phyloP scores from a whole-genome alignment of 2,113 vertebrate genomes.

The Nematolebias whitei region DNA sequence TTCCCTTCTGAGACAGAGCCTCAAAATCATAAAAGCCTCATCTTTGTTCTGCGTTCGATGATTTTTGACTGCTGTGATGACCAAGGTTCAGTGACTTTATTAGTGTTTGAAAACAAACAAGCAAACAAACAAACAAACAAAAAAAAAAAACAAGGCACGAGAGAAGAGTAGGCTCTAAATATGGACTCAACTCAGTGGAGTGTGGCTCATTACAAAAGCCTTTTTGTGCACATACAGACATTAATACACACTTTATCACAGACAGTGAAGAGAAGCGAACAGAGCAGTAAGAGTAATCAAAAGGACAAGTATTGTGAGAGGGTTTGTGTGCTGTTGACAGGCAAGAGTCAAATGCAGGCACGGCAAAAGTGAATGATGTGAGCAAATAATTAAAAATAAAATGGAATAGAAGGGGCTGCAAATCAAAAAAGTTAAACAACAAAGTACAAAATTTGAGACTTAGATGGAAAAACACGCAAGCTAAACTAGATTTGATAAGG shows the following conservation, averaged over 20 bases:
- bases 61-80: constrained; percentile 8
- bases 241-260: background rate
- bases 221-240: background rate
- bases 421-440: background rate
- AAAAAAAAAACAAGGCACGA: background rate
- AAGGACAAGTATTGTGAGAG: no score
- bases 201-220: constrained; percentile 12
- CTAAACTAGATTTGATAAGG: background rate
- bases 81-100: constrained; percentile 7
- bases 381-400: no score
- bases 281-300: background rate
- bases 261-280: background rate
- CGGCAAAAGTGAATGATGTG: background rate
- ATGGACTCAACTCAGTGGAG: constrained; percentile 47
- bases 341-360: no score
- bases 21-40: background rate
- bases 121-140: background rate
- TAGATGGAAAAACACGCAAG: background rate
- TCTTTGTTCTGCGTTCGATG: background rate
- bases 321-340: no score
- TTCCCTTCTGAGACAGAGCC: background rate
- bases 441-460: background rate
- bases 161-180: constrained; percentile 47
- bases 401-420: background rate
- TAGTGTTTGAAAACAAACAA: constrained; percentile 5